Conservation (phyloP, 2,113 vertebrate species). For the Triplophysa siluroides region DNA sequence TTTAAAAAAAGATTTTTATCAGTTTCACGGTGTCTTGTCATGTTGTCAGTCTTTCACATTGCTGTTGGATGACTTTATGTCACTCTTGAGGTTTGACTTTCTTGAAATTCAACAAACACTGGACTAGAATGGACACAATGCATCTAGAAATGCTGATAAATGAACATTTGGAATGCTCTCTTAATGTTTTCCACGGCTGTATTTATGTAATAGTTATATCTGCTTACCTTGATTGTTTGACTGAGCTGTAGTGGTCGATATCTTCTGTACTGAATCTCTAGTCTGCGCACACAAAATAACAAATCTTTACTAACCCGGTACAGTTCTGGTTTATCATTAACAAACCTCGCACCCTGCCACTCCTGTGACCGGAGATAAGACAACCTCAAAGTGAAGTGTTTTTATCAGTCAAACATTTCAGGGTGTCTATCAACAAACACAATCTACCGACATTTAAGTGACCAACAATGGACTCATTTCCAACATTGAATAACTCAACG, state of each 20-base stretch:
- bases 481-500: not conserved
- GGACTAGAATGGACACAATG: no score
- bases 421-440: not conserved
- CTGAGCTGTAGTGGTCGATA: constrained; percentile 1
- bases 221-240: constrained; percentile 33
- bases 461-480: not conserved
- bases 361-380: not conserved
- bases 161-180: no score
- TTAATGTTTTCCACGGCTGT: no score
- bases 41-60: no score
- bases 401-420: not conserved
- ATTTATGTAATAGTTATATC: not conserved
- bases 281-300: constrained; percentile 58
- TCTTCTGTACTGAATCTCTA: constrained; percentile 62
- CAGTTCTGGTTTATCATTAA: constrained; percentile 22
- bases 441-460: not conserved
- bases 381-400: not conserved
- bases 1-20: no score
- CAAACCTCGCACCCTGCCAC: not conserved
- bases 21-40: no score
- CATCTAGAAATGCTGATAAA: no score
- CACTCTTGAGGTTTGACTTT: no score
- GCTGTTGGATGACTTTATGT: no score
- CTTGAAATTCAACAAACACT: no score
- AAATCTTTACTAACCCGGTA: not conserved